Evolutionary conservation across 2,113 vertebrate species (phyloP).

Genomic region (Apaloderma vittatum): DNA sequence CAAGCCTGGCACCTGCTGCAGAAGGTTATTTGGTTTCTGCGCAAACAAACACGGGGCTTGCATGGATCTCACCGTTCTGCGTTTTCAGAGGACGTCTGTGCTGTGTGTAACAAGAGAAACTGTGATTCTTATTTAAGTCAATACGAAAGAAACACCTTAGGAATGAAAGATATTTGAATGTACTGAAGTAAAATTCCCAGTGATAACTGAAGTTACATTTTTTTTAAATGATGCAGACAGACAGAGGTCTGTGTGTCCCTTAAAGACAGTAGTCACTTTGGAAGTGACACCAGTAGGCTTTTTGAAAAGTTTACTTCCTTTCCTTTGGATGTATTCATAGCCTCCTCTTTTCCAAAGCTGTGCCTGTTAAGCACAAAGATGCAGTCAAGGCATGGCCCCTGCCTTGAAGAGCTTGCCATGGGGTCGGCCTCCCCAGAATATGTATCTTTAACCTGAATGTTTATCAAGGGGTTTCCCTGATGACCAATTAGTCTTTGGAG

Average conservation of each 20-base stretch:
- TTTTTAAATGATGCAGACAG: background rate
- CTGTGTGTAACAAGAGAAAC: background rate
- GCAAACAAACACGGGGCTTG: background rate
- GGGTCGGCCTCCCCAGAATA: background rate
- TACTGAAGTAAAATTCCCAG: background rate
- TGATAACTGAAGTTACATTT: background rate
- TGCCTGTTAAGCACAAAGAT: background rate
- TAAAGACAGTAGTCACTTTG: background rate
- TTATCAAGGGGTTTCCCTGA: background rate
- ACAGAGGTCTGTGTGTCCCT: background rate
- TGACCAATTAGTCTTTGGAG: background rate
- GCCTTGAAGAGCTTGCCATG: background rate
- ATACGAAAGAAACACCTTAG: background rate
- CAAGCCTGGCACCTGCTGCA: background rate
- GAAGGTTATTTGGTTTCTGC: background rate
- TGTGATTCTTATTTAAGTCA: background rate
- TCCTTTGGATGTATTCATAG: background rate
- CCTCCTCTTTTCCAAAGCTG: background rate
- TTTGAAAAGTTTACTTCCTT: background rate
- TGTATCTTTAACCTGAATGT: background rate
- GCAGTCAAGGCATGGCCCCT: background rate
- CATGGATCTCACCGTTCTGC: rapidly evolving
- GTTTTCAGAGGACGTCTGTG: background rate
- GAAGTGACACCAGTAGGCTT: background rate
- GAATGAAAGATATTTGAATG: background rate